A percentile compares a stretch with the other conserved stretches of the same genome.
Evolutionary conservation across 2,797 vertebrate species (phyloP).

Genomic region (Sebastes vulpes): DNA sequence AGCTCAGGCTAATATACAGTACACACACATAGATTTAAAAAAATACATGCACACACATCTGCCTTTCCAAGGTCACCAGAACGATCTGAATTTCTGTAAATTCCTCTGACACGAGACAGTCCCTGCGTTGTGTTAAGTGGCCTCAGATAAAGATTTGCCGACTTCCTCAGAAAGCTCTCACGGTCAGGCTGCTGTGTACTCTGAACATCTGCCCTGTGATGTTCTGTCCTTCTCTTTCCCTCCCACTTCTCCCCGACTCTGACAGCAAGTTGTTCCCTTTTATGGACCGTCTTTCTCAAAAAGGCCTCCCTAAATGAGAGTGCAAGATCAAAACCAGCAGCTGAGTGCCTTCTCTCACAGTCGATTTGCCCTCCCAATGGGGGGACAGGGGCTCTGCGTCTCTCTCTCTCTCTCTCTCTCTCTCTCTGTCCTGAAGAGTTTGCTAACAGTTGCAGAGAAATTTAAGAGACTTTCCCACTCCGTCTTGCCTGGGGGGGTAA

Average conservation of each 20-base stretch:
- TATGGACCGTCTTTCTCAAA: conserved; percentile 48
- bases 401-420: not conserved
- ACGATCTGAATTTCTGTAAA: not conserved
- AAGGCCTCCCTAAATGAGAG: conserved; percentile 56
- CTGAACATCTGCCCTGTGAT: conserved; percentile 50
- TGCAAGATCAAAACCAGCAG: conserved; percentile 63
- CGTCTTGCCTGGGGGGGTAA: conserved; percentile 60
- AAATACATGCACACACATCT: not conserved
- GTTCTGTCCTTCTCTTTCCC: conserved; percentile 12
- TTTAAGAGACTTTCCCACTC: conserved; percentile 57
- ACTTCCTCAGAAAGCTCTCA: conserved; percentile 31
- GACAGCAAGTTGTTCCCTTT: conserved; percentile 61
- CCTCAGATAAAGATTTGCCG: conserved; percentile 19
- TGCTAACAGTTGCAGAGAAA: conserved; percentile 52
- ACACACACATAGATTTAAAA: not conserved
- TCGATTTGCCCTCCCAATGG: conserved; percentile 63
- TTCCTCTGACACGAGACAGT: not conserved
- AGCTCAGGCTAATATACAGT: not conserved
- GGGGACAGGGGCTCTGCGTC: not conserved
- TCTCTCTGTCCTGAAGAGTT: conserved; percentile 40
- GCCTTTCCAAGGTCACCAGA: not conserved
- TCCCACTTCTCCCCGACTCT: conserved; percentile 15
- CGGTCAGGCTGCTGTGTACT: conserved; percentile 19
- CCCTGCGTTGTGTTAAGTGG: not conserved
- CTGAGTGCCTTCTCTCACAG: conserved; percentile 69